These are phyloP conservation scores for Ecliptopera silaceata DNA, from an alignment of 2,888 invertebrate species.

Conservation along the genomic window DNA sequence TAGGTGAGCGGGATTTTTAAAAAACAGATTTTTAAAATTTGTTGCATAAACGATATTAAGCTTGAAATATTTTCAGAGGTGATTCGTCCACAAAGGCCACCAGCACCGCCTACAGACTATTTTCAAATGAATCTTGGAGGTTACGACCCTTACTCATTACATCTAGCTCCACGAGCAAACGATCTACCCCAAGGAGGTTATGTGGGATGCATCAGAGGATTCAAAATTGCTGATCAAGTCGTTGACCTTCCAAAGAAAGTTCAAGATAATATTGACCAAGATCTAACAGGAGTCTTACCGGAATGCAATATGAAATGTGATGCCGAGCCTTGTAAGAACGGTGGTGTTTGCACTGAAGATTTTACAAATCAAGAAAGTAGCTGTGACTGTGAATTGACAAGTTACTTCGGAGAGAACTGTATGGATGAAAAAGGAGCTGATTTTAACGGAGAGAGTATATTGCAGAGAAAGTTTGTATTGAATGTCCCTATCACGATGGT, in stretches of 20 bases:
- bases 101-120: conserved; percentile 94
- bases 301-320: conserved; percentile 96
- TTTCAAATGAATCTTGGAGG: conserved; percentile 95
- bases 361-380: conserved; percentile 93
- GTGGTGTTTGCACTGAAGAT: conserved; percentile 94
- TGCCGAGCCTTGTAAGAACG: conserved; percentile 92
- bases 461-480: conserved; percentile 90
- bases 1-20: conserved; percentile 80
- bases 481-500: conserved; percentile 86
- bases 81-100: conserved; percentile 93
- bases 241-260: conserved; percentile 90
- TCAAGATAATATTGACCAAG: conserved; percentile 86
- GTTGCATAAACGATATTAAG: background rate
- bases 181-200: conserved; percentile 86
- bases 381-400: conserved; percentile 94
- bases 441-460: conserved; percentile 92
- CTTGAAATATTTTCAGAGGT: conserved; percentile 84
- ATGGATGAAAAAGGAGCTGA: conserved; percentile 95
- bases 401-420: conserved; percentile 94
- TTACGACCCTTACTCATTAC: conserved; percentile 89
- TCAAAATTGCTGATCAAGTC: conserved; percentile 91
- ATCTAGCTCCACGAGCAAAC: conserved; percentile 64
- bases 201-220: conserved; percentile 93
- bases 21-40: background rate
- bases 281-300: conserved; percentile 87